Base-by-base conservation (phyloP, 2,888 invertebrate species). In the Stenchaetothrips biformis region DNA sequence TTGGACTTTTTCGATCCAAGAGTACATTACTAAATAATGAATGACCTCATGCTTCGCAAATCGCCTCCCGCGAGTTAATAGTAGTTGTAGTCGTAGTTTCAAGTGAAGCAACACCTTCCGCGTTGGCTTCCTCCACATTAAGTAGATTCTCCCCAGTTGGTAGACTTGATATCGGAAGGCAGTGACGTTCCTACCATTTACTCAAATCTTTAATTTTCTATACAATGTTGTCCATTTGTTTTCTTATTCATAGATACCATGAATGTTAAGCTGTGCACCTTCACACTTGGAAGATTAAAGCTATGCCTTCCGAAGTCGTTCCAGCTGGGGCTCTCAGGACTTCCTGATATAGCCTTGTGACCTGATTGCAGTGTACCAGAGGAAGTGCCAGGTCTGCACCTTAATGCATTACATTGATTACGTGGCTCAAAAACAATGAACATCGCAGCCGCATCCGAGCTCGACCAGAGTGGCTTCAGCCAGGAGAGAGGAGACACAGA, bases 291-390 rank as follows among this genome's bases (percentile, higher is more conserved):
- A 59, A 18, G 59, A 59, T 18, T 18, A 53, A 53, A 74, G 21
- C 25, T 74, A 18, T 59, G 67, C 67, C 67, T 74, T 74, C 67
- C 25, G 67, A 74, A 74, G 67, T 74, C 25, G 25, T 74, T 25
- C 67, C 67, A 74, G 25, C 67, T 74, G 67, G 67, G 67, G 67
- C 21, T 74, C 67, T 25, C 67, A n/a, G 67, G 67, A 74, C 67
- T 21, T 21, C 67, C 67, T 74, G 25, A 74, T 74, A 74, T 74
- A 74, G 67, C 67, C 67, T 25, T 74, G 67, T 74, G 67, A 74
- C 67, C 67, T 74, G 67, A 74, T 74, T 74, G 67, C 67, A 74
- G 67, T 74, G 67, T 74, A 74, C 67, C 67, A 74, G 67, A 74
- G 67, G 67, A 74, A 74, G 67, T 74, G 67, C 67, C 67, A 74